Evolutionary conservation across 2,113 vertebrate genomes (phyloP).

Genomic region (Phalacrocorax carbo): DNA sequence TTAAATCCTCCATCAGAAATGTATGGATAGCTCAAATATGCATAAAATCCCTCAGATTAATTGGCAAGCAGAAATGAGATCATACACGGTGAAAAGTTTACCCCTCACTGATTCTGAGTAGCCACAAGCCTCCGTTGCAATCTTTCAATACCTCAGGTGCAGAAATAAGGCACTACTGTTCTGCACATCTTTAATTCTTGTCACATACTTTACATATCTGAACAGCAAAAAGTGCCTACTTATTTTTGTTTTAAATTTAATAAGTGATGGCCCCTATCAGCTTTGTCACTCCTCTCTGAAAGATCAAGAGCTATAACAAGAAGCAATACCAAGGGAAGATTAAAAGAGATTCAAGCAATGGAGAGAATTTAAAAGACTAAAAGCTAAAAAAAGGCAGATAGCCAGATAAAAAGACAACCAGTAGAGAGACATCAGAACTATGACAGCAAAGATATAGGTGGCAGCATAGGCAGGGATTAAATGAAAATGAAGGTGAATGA

Average conservation of each 20-base stretch:
- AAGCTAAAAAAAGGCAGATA: constrained; percentile 41
- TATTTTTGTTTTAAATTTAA: constrained; percentile 27
- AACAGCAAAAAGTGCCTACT: neutral
- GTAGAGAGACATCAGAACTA: constrained; percentile 15
- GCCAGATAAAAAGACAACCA: constrained; percentile 38
- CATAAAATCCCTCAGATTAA: neutral
- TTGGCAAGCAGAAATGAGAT: neutral
- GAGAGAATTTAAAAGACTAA: constrained; percentile 43
- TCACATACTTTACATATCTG: neutral
- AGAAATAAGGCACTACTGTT: neutral
- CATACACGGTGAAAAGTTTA: neutral
- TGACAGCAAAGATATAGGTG: constrained; percentile 27
- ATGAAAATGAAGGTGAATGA: constrained; percentile 13
- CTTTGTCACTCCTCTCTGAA: neutral
- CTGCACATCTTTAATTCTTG: neutral
- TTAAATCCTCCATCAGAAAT: neutral
- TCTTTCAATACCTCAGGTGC: neutral
- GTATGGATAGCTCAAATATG: neutral
- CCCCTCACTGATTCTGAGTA: neutral
- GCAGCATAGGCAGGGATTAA: neutral
- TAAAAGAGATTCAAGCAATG: constrained; percentile 35
- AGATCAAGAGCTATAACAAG: constrained; percentile 37
- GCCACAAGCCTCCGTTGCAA: neutral
- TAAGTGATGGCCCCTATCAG: neutral
- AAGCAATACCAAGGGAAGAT: constrained; percentile 27